Evolutionary conservation across 2,113 vertebrate genomes (phyloP), one percentile per base, ranked within the genome.

Genomic region (Herpailurus yagouaroundi): DNA sequence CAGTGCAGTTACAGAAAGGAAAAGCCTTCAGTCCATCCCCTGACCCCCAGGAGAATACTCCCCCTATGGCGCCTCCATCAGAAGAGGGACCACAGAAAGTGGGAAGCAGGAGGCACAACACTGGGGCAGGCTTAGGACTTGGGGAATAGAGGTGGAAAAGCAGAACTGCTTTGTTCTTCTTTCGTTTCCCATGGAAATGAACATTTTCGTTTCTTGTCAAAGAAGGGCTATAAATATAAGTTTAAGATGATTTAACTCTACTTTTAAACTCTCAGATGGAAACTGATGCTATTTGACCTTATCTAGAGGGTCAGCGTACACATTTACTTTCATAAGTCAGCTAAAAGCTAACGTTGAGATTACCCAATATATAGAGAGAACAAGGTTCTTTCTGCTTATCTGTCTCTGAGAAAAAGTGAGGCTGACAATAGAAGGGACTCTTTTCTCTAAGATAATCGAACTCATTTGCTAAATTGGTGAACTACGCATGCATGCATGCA

Each of bases 301-400:
- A 83, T 63, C 57, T 84, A 57, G 48, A 63, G 31, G 21, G 45
- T 76, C 41, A 63, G 50, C 16, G 3, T 64, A 80, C 21, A 50
- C 13, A 68, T 52, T 41, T 63, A 55, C 79, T 69, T 80, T 55
- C 21, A 23, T 68, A 89, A 85, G 52, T 60, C 85, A 86, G 29
- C 45, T 55, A 69, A 94, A 89, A 63, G 82, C 94, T 73, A 64
- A 96, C 88, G 64, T 33, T 90, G 57, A 91, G 38, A 95, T 14
- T 55, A n/a, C 7, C 27, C 45, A 33, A 6, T 57, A 36, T 76
- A 93, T 82, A 73, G 5, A 82, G 74, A 87, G 48, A 81, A 38
- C 45, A 14, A 18, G 73, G 63, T 91, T 63, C 80, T 88, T 15
- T 88, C 55, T 45, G 76, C 48, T 89, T 68, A 90, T 71, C 15